A percentile compares a stretch with the other conserved stretches of the same genome.
Conservation (phyloP, 2,888 invertebrate species). For the Melieria omissa region DNA sequence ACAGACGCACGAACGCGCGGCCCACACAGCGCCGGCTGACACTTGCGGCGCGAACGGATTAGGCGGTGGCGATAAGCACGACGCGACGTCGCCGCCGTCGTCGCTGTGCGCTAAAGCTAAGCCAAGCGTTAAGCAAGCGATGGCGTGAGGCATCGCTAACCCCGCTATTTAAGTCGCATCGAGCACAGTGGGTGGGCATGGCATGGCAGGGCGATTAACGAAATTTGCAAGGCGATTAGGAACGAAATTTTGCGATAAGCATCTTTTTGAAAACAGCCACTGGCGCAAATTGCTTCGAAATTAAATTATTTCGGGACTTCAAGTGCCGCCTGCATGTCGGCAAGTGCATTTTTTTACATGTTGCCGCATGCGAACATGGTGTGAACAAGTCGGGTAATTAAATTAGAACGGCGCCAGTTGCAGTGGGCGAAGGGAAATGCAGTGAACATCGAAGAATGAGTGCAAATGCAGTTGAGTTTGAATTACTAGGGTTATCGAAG, state of each 20-base stretch:
- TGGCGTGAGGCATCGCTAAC: neutral
- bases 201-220: no score
- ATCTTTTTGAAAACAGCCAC: slow-evolving; percentile 9
- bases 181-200: no score
- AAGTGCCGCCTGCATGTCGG: neutral
- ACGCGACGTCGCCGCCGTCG: neutral
- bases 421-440: no score
- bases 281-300: slow-evolving; percentile 4
- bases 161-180: no score
- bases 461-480: no score
- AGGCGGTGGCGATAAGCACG: slow-evolving; percentile 50
- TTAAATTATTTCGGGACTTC: slow-evolving; percentile 5
- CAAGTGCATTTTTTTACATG: neutral
- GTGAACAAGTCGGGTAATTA: slow-evolving; percentile 1
- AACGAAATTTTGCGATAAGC: no score
- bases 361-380: neutral
- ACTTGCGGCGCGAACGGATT: slow-evolving; percentile 47
- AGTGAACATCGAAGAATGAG: no score
- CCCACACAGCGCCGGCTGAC: neutral
- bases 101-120: slow-evolving; percentile 41
- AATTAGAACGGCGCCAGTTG: no score
- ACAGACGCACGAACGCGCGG: slow-evolving; percentile 4
- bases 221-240: no score
- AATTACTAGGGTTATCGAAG: no score
- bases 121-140: slow-evolving; percentile 50